Evolutionary conservation across 2,797 vertebrate genomes (phyloP), one percentile per base, ranked within the genome.

Genomic region (Esox lucius): DNA sequence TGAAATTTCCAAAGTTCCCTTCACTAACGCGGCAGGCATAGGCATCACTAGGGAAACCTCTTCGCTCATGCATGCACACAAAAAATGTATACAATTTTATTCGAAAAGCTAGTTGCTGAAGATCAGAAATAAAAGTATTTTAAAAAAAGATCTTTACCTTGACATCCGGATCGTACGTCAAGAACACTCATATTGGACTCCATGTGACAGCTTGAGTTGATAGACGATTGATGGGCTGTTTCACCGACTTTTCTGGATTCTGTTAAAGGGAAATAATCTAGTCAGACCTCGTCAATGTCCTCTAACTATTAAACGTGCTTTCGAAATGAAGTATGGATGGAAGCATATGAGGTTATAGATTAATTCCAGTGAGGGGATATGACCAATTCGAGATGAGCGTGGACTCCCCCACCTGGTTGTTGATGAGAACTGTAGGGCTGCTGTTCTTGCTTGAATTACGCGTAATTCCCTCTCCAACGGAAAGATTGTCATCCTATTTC

Each of bases 361-460:
- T 42, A 17, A 59, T 59, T 19, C n/a, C 53, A 0, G 49, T 51
- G 49, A 51, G 49, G 49, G 49, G 49, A 19, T 56, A 9, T 56
- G 86, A 86, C 51, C 87, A 89, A 81, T 91, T 91, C 81, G 85
- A 82, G 84, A 91, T 92, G 91, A 87, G 81, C 85, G 82, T 91
- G 88, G 90, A 91, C 92, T 91, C 91, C 91, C 90, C 91, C 92
- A 86, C 91, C 89, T 91, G 92, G 92, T 86, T 86, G 83, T 87
- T 82, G 88, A 80, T 84, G 75, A 90, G 86, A 79, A 89, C 88
- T 89, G 87, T 85, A 89, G 81, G 83, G 78, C 12, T 65, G 62
- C 26, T 24, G 8, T 65, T 15, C 83, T 87, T 81, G 90, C 89
- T 90, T 90, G 88, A 91, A 90, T 81, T 74, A 84, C 66, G 85